A percentile compares a stretch with the other conserved stretches of the same genome.
phyloP scores from a whole-genome alignment of 2,888 invertebrate genomes.

The Mythimna impura region DNA sequence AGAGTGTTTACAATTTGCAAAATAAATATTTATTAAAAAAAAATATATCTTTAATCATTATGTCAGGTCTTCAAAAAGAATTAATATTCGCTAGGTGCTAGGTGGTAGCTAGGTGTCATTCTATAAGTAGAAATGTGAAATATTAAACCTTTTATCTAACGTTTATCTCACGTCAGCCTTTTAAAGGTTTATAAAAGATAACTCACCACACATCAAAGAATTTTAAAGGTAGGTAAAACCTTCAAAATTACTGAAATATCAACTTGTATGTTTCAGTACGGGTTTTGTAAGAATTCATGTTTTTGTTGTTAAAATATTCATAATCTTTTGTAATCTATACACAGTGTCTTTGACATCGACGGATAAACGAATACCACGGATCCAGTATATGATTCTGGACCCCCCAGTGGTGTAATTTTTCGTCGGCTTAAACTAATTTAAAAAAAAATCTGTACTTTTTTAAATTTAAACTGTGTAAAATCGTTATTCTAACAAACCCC shows the following conservation, averaged over 20 bases:
- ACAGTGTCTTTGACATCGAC: no score
- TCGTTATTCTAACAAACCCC: no score
- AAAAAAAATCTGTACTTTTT: no score
- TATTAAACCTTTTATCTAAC: not conserved
- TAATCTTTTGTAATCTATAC: no score
- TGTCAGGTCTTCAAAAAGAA: not conserved
- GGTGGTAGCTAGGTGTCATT: not conserved
- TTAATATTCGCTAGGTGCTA: not conserved
- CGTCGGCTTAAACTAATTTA: no score
- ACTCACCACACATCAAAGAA: slow-evolving; percentile 9
- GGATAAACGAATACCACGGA: no score
- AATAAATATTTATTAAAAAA: no score
- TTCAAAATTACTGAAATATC: not conserved
- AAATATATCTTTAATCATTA: no score
- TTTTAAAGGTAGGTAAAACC: slow-evolving; percentile 3
- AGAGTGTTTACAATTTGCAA: no score
- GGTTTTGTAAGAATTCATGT: not conserved
- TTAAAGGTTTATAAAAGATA: slow-evolving; percentile 2
- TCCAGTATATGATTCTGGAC: no score
- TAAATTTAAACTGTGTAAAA: no score
- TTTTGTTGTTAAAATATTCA: not conserved
- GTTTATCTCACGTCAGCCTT: not conserved
- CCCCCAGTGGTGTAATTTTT: no score
- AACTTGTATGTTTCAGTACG: not conserved
- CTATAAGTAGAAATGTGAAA: not conserved